Percentiles rank a stretch among this genome's conserved stretches.
phyloP scores from a whole-genome alignment of 2,797 vertebrate species.

The Gallinago solitaria region DNA sequence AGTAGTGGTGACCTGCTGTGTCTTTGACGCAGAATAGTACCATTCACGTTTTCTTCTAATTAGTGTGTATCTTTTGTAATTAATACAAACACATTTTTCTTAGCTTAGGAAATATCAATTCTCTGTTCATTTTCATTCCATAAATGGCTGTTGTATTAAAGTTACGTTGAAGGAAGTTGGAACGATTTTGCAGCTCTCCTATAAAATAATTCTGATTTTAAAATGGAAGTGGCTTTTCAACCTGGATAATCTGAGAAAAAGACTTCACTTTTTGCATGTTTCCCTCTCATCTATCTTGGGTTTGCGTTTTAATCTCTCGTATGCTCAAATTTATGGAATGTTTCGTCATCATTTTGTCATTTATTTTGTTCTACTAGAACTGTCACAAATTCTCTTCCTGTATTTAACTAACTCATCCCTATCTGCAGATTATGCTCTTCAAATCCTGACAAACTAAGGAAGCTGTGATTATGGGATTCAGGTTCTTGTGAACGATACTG shows the following conservation, averaged over 20 bases:
- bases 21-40: background rate
- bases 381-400: background rate
- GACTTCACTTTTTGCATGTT: background rate
- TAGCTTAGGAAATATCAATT: background rate
- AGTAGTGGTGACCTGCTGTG: background rate
- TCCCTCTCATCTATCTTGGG: background rate
- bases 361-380: background rate
- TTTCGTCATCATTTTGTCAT: background rate
- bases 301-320: background rate
- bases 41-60: background rate
- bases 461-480: background rate
- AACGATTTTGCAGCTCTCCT: background rate
- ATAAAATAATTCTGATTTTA: background rate
- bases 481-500: background rate
- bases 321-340: background rate
- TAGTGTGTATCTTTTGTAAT: background rate
- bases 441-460: background rate
- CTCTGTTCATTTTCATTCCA: background rate
- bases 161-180: background rate
- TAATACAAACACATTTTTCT: background rate
- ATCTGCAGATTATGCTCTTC: background rate
- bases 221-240: background rate
- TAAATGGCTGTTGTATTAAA: background rate
- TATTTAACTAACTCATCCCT: background rate
- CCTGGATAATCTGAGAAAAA: background rate